Conservation (phyloP, 35 echinoderm and acorn worm species). For the Ophiothrix spiculata region DNA sequence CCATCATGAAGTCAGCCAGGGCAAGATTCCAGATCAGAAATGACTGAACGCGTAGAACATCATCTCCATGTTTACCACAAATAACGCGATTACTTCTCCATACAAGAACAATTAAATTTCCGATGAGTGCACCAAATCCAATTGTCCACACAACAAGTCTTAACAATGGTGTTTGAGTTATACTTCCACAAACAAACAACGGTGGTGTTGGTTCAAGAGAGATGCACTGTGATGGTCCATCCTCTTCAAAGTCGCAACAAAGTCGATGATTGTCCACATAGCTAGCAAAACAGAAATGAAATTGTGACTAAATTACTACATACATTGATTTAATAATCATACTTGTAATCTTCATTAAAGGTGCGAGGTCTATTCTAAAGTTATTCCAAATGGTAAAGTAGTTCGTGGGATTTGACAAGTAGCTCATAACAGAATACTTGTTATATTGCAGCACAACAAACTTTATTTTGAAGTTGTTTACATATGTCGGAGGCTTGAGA, state of each 20-base stretch:
- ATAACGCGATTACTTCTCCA: constrained; percentile 10
- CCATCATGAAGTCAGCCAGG: constrained; percentile 59
- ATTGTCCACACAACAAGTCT: constrained; percentile 45
- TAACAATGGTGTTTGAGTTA: constrained; percentile 29
- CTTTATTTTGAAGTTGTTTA: too few species aligned
- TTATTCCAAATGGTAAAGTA: too few species aligned
- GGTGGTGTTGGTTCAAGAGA: constrained; percentile 4
- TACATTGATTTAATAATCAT: too few species aligned
- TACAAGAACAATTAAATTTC: constrained; percentile 42
- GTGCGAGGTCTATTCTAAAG: too few species aligned
- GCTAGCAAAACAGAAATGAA: too few species aligned
- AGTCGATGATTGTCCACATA: background rate
- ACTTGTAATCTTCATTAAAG: too few species aligned
- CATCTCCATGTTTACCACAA: background rate
- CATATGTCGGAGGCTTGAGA: too few species aligned
- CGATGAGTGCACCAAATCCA: constrained; percentile 43
- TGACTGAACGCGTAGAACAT: background rate
- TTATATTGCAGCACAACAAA: too few species aligned
- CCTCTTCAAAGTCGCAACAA: background rate
- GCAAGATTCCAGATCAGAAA: constrained; percentile 53
- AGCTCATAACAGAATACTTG: too few species aligned
- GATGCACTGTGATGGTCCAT: background rate
- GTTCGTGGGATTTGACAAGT: too few species aligned
- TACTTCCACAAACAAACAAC: constrained; percentile 19
- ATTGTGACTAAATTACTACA: too few species aligned